phyloP scores from a whole-genome alignment of 2,113 vertebrate genomes.

The Microtus oregoni region DNA sequence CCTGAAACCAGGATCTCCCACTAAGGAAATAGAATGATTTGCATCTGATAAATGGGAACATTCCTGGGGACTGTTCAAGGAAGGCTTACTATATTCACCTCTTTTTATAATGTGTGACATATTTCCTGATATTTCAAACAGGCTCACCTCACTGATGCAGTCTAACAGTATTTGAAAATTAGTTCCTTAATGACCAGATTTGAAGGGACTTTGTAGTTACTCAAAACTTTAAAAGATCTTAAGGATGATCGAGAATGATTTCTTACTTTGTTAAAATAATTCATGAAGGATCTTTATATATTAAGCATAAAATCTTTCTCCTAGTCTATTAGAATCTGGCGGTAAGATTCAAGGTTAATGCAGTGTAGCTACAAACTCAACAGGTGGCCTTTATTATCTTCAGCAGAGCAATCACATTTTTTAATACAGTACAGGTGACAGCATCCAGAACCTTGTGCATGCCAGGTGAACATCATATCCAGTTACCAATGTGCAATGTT shows the following conservation, averaged over 20 bases:
- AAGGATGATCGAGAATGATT: conserved; percentile 5
- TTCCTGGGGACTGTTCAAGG: background rate
- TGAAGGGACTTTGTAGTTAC: background rate
- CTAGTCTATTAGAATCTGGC: background rate
- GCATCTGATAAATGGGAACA: background rate
- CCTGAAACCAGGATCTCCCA: background rate
- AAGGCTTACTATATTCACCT: background rate
- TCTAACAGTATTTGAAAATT: background rate
- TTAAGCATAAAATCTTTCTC: background rate
- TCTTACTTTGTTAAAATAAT: background rate
- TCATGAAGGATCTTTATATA: background rate
- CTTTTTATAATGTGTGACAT: background rate
- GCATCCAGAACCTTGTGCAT: background rate
- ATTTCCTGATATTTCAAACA: conserved; percentile 28
- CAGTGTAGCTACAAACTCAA: background rate
- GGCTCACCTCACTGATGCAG: background rate
- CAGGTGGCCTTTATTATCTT: background rate
- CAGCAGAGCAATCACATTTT: background rate
- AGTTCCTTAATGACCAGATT: conserved; percentile 1
- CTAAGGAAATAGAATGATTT: background rate
- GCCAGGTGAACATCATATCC: no score
- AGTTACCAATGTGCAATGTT: background rate
- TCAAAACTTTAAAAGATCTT: conserved; percentile 17
- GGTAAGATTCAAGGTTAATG: background rate
- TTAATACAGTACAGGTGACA: background rate